Percentiles rank a stretch among this genome's conserved stretches.
These are phyloP conservation scores for Allacma fusca DNA, from an alignment of 2,888 invertebrate genomes.

Conservation along the genomic window DNA sequence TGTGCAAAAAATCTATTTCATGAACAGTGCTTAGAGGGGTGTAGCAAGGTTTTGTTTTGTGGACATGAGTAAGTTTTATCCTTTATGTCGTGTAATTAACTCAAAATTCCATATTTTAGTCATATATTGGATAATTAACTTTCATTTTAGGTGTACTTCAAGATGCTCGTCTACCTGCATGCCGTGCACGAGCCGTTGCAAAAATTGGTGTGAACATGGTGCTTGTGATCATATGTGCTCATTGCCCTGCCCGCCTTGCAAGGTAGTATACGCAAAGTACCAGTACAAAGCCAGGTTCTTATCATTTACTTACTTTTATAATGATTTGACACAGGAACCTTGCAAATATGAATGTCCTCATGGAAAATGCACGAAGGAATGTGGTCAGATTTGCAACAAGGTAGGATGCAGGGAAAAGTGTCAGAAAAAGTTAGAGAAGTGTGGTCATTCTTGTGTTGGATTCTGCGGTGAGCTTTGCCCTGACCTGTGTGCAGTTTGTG, in stretches of 20 bases:
- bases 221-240: slow-evolving; percentile 53
- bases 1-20: slow-evolving; percentile 73
- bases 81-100: too few relatives aligned
- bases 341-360: slow-evolving; percentile 51
- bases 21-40: slow-evolving; percentile 68
- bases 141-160: slow-evolving; percentile 59
- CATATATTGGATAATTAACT: background rate
- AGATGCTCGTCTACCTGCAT: slow-evolving; percentile 62
- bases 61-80: slow-evolving; percentile 68
- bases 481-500: slow-evolving; percentile 69
- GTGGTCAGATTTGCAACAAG: slow-evolving; percentile 62
- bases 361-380: slow-evolving; percentile 45
- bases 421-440: slow-evolving; percentile 61
- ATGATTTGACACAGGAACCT: slow-evolving; percentile 38
- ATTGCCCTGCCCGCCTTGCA: slow-evolving; percentile 47
- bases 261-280: slow-evolving; percentile 41
- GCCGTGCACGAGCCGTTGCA: slow-evolving; percentile 60
- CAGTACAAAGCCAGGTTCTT: too few relatives aligned
- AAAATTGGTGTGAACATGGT: slow-evolving; percentile 54
- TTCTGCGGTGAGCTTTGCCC: slow-evolving; percentile 78
- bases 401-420: slow-evolving; percentile 64
- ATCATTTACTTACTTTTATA: too few relatives aligned
- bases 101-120: background rate
- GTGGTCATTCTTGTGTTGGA: slow-evolving; percentile 67
- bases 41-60: slow-evolving; percentile 70